These are phyloP conservation scores for Proctacanthus coquilletti DNA, from an alignment of 1,140 invertebrate genomes.

Conservation along the genomic window DNA sequence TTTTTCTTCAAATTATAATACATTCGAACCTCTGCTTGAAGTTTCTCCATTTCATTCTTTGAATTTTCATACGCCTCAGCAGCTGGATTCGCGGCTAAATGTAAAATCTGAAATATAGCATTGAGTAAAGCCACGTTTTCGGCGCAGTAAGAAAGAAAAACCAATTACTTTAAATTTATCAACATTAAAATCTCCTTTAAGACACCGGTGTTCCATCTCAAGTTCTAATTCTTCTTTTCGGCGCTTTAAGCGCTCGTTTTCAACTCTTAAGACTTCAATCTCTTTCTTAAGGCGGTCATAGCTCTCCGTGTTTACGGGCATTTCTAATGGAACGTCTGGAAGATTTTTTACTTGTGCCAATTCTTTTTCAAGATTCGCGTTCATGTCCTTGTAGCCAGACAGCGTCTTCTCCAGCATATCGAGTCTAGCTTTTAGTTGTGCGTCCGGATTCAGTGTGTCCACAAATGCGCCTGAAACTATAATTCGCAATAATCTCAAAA, in stretches of 20 bases:
- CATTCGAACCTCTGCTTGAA: slow-evolving; percentile 51
- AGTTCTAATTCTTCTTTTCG: slow-evolving; percentile 46
- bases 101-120: slow-evolving; percentile 37
- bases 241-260: slow-evolving; percentile 39
- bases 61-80: slow-evolving; percentile 45
- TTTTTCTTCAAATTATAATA: slow-evolving; percentile 8
- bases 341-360: slow-evolving; percentile 15
- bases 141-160: no score
- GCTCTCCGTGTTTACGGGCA: slow-evolving; percentile 11
- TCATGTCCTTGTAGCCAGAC: slow-evolving; percentile 50
- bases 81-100: slow-evolving; percentile 59
- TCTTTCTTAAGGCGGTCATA: slow-evolving; percentile 28
- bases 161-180: slow-evolving; percentile 19
- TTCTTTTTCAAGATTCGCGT: slow-evolving; percentile 48
- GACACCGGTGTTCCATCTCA: slow-evolving; percentile 44
- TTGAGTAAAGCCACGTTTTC: no score
- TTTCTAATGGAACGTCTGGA: slow-evolving; percentile 16
- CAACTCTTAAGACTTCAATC: slow-evolving; percentile 33
- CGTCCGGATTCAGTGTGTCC: slow-evolving; percentile 23
- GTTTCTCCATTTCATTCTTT: slow-evolving; percentile 45
- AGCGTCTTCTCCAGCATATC: slow-evolving; percentile 47
- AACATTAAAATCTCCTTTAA: slow-evolving; percentile 39
- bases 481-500: slow-evolving; percentile 7
- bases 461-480: slow-evolving; percentile 23
- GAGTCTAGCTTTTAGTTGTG: slow-evolving; percentile 36